phyloP scores from a whole-genome alignment of 2,797 vertebrate species.

The Lemur catta region DNA sequence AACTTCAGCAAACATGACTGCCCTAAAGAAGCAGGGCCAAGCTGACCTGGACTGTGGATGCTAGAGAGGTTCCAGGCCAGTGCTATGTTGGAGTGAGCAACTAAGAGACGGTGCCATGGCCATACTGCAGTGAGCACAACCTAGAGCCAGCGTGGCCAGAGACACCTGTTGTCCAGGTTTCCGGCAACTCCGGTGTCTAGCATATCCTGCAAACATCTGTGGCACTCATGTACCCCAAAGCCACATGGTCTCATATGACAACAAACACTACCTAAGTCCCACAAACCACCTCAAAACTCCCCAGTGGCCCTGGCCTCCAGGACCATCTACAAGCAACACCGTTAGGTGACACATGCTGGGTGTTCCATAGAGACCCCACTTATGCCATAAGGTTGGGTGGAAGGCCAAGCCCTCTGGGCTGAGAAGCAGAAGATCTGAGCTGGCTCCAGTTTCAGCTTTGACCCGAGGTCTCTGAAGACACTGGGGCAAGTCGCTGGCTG shows the following conservation, averaged over 20 bases:
- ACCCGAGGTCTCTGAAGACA: neutral
- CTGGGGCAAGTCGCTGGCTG: neutral
- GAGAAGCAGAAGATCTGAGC: neutral
- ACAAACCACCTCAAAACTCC: neutral
- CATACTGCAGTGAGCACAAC: neutral
- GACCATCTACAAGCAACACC: too few species aligned
- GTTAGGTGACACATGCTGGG: neutral
- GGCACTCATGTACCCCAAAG: neutral
- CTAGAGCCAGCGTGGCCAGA: neutral
- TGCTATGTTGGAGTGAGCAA: neutral
- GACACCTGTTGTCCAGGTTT: neutral
- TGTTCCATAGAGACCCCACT: neutral
- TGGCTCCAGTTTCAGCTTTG: neutral
- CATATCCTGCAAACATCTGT: neutral
- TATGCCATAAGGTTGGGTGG: accelerated
- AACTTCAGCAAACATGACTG: neutral
- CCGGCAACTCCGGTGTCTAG: accelerated
- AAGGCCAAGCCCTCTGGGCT: neutral
- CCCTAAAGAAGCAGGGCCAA: neutral
- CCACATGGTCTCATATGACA: neutral
- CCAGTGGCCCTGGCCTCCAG: neutral
- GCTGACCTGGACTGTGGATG: neutral
- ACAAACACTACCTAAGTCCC: neutral
- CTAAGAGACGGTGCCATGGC: accelerated
- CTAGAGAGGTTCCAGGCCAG: neutral